Evolutionary conservation across 2,797 vertebrate genomes (phyloP), one percentile per base, ranked within the genome.

Genomic region (Cynopterus sphinx): DNA sequence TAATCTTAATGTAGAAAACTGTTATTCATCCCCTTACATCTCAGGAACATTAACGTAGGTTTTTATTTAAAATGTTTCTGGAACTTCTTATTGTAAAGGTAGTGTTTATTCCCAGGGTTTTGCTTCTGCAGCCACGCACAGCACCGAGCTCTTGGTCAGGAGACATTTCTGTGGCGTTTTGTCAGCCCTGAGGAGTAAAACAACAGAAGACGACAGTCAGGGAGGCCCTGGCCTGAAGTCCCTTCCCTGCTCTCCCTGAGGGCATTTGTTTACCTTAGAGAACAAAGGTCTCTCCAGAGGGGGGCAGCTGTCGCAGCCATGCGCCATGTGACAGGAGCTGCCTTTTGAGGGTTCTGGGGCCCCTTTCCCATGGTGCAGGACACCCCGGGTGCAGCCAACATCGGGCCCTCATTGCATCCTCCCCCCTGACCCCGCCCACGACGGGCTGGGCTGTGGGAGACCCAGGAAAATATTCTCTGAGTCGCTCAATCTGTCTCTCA

Each of bases 331-430:
- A 1, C 6, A 4, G 5, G 59, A 33, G 79, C 59, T 33, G 41
- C 1, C 4, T 11, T 1, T 5, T 5, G 57, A 3, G 8, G 2
- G 2, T 2, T 3, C 12, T 7, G 2, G 57, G 6, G 31, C 41
- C 3, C 41, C 9, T 2, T 16, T 24, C 41, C 31, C 6, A 10
- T 19, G 11, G 61, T 65, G 43, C 46, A 12, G 28, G 9, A 2
- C 43, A 17, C 15, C 31, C 57, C 12, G 57, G 4, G 22, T 59
- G 28, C 57, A 9, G 6, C 26, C 11, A 2, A 7, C 1, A 9
- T 4, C 8, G 16, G 12, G 31, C 59, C 4, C 41, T 65, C 21
- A 6, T 5, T 22, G 31, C 39, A 9, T 12, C 12, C 3, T 16
- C 49, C 49, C 15, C 1, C 13, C 3, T 13, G 15, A 3, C 49